Evolutionary conservation across 2,113 vertebrate species (phyloP).

Genomic region (Halichoerus grypus): DNA sequence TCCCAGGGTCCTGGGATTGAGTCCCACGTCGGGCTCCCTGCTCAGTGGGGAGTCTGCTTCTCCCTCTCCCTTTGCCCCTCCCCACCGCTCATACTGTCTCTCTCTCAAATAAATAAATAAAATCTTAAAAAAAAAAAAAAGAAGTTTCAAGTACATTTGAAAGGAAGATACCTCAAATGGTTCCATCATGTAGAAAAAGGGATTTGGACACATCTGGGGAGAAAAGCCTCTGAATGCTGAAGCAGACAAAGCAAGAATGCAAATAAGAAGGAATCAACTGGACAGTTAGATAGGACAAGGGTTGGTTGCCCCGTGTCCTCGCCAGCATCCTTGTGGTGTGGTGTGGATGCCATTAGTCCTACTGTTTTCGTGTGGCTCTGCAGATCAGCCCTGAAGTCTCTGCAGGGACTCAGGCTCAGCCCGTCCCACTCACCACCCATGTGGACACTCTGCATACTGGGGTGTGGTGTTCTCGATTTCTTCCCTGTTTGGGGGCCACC

Average conservation of each 20-base stretch:
- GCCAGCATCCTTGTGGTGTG: not conserved
- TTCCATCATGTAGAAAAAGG: not conserved
- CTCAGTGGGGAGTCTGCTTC: not conserved
- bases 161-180: not conserved
- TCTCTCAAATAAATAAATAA: not conserved
- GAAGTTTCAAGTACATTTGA: not conserved
- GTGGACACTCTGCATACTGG: not conserved
- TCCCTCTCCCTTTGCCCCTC: not conserved
- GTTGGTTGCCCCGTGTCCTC: not conserved
- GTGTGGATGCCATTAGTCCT: too few species aligned
- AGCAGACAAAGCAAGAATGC: not conserved
- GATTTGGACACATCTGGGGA: not conserved
- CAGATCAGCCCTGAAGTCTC: not conserved
- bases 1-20: not conserved
- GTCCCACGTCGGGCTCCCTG: accelerated
- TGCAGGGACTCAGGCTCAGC: not conserved
- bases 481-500: too few species aligned
- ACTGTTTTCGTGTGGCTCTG: not conserved
- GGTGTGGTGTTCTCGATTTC: not conserved
- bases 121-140: not conserved
- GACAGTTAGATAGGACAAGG: too few species aligned
- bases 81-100: not conserved
- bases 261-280: not conserved
- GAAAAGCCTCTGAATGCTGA: not conserved
- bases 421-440: not conserved